Conservation (phyloP, 2,888 invertebrate species). For the Molorchus minor region DNA sequence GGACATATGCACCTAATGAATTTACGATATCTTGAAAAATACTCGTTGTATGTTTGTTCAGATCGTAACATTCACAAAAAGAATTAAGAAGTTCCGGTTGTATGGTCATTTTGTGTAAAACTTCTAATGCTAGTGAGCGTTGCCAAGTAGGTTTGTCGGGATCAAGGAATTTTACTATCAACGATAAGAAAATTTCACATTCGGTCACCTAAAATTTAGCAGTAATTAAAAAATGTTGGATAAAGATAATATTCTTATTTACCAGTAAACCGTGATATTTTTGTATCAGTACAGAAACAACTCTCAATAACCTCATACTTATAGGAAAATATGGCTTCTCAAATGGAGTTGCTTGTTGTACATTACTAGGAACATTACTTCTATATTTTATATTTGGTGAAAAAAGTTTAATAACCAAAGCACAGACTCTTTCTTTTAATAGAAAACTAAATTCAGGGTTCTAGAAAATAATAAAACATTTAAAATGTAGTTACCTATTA, state of each 20-base stretch:
- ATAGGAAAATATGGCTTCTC: slow-evolving; percentile 98
- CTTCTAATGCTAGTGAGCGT: slow-evolving; percentile 92
- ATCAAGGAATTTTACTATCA: slow-evolving; percentile 97
- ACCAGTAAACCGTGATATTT: slow-evolving; percentile 92
- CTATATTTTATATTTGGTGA: slow-evolving; percentile 98
- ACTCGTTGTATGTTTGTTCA: slow-evolving; percentile 91
- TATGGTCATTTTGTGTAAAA: slow-evolving; percentile 91
- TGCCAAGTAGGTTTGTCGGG: slow-evolving; percentile 98
- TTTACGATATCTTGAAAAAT: slow-evolving; percentile 96
- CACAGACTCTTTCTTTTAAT: slow-evolving; percentile 96
- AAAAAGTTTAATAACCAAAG: slow-evolving; percentile 96
- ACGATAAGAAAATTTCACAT: slow-evolving; percentile 97
- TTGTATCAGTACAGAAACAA: slow-evolving; percentile 92
- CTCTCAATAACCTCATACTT: slow-evolving; percentile 91
- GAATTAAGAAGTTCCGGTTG: slow-evolving; percentile 88
- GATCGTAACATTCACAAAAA: slow-evolving; percentile 95
- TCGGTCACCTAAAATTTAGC: slow-evolving; percentile 88
- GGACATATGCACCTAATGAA: slow-evolving; percentile 92
- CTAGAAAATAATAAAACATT: slow-evolving; percentile 70
- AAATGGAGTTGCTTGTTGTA: slow-evolving; percentile 71
- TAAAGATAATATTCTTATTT: slow-evolving; percentile 44
- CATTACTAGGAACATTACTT: slow-evolving; percentile 65
- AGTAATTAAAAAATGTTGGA: neutral
- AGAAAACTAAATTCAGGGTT: slow-evolving; percentile 94
- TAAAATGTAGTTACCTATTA: neutral